Evolutionary conservation across 2,113 vertebrate species (phyloP).

Genomic region (Beaufortia kweichowensis): DNA sequence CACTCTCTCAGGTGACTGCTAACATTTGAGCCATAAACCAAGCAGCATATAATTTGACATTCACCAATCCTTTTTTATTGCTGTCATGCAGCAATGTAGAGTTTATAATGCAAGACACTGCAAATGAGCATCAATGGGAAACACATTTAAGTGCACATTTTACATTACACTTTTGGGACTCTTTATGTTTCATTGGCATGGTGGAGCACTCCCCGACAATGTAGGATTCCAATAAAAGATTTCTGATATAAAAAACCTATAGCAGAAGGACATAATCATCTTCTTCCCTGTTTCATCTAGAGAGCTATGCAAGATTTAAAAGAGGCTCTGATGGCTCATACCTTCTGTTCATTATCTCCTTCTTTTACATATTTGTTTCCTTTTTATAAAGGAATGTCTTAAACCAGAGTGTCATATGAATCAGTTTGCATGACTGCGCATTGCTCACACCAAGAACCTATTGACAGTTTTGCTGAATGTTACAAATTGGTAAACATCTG

Average conservation of each 20-base stretch:
- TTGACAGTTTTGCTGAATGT: not conserved
- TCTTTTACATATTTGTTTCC: not conserved
- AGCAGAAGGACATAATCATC: not conserved
- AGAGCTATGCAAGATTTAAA: not conserved
- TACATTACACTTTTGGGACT: constrained; percentile 13
- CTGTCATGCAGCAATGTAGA: too few species aligned
- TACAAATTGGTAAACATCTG: constrained; percentile 1
- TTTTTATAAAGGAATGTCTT: constrained; percentile 6
- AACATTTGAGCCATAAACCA: too few species aligned
- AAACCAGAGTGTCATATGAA: not conserved
- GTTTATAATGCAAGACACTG: too few species aligned
- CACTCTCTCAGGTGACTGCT: not conserved
- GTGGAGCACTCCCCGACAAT: not conserved
- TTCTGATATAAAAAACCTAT: constrained; percentile 5
- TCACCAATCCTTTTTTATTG: too few species aligned
- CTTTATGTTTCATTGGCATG: not conserved
- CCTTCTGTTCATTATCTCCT: not conserved
- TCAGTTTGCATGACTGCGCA: not conserved
- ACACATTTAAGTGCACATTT: not conserved
- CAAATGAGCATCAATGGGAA: not conserved
- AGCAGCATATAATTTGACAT: too few species aligned
- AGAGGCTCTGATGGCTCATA: not conserved
- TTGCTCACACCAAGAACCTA: not conserved
- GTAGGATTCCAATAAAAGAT: not conserved
- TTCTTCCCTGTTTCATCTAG: not conserved